Evolutionary conservation across 2,797 vertebrate species (phyloP).

Genomic region (Phrynocephalus forsythii): DNA sequence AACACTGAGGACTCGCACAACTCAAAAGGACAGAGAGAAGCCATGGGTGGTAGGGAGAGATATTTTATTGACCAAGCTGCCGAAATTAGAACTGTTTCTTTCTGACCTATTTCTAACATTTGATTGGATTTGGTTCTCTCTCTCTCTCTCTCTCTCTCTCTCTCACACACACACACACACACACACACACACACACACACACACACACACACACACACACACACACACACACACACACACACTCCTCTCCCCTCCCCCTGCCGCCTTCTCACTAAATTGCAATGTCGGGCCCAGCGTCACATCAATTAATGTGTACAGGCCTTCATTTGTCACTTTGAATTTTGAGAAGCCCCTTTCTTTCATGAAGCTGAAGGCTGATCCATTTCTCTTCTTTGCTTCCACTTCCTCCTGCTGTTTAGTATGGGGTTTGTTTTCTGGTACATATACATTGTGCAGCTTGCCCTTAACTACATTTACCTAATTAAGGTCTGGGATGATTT

Average conservation of each 20-base stretch:
- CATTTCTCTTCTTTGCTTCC: neutral
- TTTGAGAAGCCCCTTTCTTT: slow-evolving; percentile 48
- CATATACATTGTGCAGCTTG: neutral
- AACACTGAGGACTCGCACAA: rapidly evolving
- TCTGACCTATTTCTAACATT: slow-evolving; percentile 94
- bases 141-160: slow-evolving; percentile 62
- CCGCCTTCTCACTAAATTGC: slow-evolving; percentile 43
- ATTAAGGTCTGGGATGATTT: neutral
- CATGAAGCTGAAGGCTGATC: neutral
- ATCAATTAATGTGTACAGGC: slow-evolving; percentile 63
- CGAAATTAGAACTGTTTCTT: slow-evolving; percentile 69
- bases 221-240: slow-evolving; percentile 64
- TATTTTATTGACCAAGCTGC: slow-evolving; percentile 36
- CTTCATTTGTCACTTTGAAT: slow-evolving; percentile 78
- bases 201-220: slow-evolving; percentile 22
- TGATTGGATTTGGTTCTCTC: slow-evolving; percentile 81
- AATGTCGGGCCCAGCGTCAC: slow-evolving; percentile 73
- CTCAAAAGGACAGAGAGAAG: slow-evolving; percentile 12
- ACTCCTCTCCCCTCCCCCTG: slow-evolving; percentile 34
- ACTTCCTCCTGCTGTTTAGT: neutral
- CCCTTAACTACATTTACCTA: neutral
- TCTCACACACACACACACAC: slow-evolving; percentile 53
- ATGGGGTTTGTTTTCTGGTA: neutral
- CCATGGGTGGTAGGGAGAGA: neutral
- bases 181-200: slow-evolving; percentile 64